phyloP scores from a whole-genome alignment of 2,888 invertebrate genomes.

The Nomada goodeniana region DNA sequence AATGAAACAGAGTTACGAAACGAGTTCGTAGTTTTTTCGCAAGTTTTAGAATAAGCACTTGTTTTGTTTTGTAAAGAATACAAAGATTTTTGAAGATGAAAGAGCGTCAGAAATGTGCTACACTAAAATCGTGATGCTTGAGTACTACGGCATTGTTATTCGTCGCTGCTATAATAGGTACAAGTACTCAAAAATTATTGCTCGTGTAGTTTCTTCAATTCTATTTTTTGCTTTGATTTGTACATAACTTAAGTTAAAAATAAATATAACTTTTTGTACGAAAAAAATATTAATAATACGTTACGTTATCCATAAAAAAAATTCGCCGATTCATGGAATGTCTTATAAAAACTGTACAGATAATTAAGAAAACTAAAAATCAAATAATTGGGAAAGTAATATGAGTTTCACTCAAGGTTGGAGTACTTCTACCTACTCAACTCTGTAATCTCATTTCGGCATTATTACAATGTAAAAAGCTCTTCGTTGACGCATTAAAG shows the following conservation, averaged over 20 bases:
- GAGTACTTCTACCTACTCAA: slow-evolving; percentile 28
- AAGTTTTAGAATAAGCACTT: slow-evolving; percentile 2
- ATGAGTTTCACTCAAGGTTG: neutral
- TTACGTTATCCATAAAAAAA: neutral
- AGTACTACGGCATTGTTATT: slow-evolving; percentile 16
- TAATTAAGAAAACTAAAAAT: neutral
- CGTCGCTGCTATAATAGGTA: slow-evolving; percentile 4
- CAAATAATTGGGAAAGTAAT: neutral
- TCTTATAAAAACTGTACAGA: neutral
- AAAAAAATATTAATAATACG: no score
- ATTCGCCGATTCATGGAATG: neutral
- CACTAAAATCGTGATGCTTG: slow-evolving; percentile 15
- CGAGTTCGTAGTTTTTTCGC: slow-evolving; percentile 16
- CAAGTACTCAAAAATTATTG: slow-evolving; percentile 38
- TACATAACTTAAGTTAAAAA: neutral
- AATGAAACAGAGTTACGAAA: slow-evolving; percentile 41
- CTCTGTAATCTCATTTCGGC: slow-evolving; percentile 32
- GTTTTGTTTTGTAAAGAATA: slow-evolving; percentile 32
- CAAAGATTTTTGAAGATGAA: slow-evolving; percentile 20
- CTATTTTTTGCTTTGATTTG: neutral
- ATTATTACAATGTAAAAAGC: slow-evolving; percentile 20
- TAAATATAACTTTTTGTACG: neutral
- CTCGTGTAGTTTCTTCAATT: neutral
- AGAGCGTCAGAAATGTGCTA: slow-evolving; percentile 43
- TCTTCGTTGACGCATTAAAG: slow-evolving; percentile 27